Evolutionary conservation across 1,140 invertebrate genomes (phyloP).

Genomic region (Helicoverpa zea): DNA sequence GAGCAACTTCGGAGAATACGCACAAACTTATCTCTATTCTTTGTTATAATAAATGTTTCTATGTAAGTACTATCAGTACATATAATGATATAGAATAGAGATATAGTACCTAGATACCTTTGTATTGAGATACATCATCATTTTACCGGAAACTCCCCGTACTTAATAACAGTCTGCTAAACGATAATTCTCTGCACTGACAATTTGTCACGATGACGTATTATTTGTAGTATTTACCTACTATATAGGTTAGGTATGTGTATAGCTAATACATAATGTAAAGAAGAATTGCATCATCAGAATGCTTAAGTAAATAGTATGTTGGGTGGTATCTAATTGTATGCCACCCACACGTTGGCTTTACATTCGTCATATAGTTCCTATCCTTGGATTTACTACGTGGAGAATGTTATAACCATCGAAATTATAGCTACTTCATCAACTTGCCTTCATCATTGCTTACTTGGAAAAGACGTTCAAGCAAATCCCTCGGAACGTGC

Average conservation of each 20-base stretch:
- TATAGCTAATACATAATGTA: not conserved
- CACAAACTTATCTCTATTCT: constrained; percentile 15
- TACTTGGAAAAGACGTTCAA: no score
- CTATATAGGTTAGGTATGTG: not conserved
- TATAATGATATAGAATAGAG: not conserved
- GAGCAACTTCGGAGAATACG: constrained; percentile 8
- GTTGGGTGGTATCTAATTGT: constrained; percentile 9
- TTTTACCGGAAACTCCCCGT: constrained; percentile 10
- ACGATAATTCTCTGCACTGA: constrained; percentile 6
- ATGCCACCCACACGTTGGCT: not conserved
- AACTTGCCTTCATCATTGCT: not conserved
- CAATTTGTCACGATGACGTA: constrained; percentile 21
- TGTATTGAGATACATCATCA: constrained; percentile 11
- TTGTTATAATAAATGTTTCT: not conserved
- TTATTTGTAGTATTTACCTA: not conserved
- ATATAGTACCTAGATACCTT: not conserved
- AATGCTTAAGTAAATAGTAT: not conserved
- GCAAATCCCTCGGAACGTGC: no score
- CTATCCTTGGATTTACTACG: no score
- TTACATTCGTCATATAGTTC: no score
- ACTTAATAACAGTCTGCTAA: not conserved
- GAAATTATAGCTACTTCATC: no score
- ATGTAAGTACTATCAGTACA: not conserved
- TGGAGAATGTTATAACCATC: no score
- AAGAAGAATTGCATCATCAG: constrained; percentile 10